Evolutionary conservation across 2,797 vertebrate genomes (phyloP).

Genomic region (Tiaroga cobitis): DNA sequence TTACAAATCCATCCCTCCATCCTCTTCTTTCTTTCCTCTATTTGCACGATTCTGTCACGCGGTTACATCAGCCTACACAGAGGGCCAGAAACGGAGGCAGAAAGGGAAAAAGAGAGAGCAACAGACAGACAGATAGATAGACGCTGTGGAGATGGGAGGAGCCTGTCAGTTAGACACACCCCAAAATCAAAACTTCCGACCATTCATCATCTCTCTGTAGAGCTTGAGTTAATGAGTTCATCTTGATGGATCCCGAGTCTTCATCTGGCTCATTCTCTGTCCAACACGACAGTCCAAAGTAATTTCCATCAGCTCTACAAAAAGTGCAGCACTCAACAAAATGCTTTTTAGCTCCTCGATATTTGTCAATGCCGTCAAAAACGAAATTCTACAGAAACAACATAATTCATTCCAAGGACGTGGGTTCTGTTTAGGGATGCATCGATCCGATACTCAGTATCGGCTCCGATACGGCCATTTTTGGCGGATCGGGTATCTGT

Average conservation of each 20-base stretch:
- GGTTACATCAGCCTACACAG: slow-evolving; percentile 61
- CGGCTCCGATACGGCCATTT: too few relatives aligned
- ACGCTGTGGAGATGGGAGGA: slow-evolving; percentile 58
- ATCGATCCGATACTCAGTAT: too few relatives aligned
- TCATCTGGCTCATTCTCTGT: slow-evolving; percentile 23
- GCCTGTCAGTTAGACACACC: slow-evolving; percentile 53
- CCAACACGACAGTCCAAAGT: not conserved
- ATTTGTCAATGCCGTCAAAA: slow-evolving; percentile 7
- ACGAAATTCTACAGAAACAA: not conserved
- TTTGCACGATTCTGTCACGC: slow-evolving; percentile 59
- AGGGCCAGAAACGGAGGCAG: slow-evolving; percentile 22
- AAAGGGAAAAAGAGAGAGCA: slow-evolving; percentile 18
- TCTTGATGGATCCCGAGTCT: slow-evolving; percentile 5
- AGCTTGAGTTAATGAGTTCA: slow-evolving; percentile 48
- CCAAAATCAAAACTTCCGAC: slow-evolving; percentile 40
- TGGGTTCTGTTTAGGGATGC: too few relatives aligned
- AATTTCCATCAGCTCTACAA: slow-evolving; percentile 1
- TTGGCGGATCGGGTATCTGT: too few relatives aligned
- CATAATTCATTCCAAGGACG: not conserved
- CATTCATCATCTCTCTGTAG: slow-evolving; percentile 39
- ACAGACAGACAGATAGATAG: slow-evolving; percentile 16
- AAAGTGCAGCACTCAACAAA: slow-evolving; percentile 18
- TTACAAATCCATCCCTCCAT: slow-evolving; percentile 53
- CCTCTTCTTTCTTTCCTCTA: slow-evolving; percentile 50
- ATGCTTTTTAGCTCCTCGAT: not conserved